Conservation (phyloP, 1,140 invertebrate genomes). For the Probaryconus sp. region DNA sequence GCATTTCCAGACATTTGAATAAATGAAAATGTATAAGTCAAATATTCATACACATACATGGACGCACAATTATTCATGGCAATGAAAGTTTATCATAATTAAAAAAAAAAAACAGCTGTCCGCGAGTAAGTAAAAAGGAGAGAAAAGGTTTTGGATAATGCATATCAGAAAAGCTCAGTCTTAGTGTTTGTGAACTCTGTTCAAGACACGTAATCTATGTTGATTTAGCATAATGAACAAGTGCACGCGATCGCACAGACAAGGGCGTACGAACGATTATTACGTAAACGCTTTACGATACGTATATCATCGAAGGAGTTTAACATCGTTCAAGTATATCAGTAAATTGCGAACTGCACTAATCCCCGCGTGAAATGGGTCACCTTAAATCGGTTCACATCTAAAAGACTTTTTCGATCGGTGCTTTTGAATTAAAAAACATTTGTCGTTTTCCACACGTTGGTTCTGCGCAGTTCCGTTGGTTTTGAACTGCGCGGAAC, state of each 20-base stretch:
- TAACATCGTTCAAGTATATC: constrained; percentile 31
- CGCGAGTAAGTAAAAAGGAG: not conserved
- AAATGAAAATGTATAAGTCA: constrained; percentile 35
- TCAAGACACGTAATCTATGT: constrained; percentile 40
- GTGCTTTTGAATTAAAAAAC: no score
- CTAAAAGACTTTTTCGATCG: no score
- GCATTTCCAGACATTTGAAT: constrained; percentile 29
- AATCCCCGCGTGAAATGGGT: constrained; percentile 23
- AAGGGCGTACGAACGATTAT: constrained; percentile 36
- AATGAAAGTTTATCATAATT: constrained; percentile 33
- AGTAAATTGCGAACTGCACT: not conserved
- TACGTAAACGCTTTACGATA: constrained; percentile 43
- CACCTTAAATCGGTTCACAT: constrained; percentile 39
- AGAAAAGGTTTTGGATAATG: constrained; percentile 25
- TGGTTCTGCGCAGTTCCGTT: no score
- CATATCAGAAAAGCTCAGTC: constrained; percentile 30
- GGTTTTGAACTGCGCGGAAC: no score
- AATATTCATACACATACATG: not conserved
- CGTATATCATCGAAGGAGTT: constrained; percentile 34
- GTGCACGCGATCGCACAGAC: constrained; percentile 40
- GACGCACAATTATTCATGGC: not conserved
- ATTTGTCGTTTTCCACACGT: no score
- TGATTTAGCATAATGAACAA: constrained; percentile 50
- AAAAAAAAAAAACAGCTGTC: constrained; percentile 24
- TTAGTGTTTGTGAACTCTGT: constrained; percentile 31